These are phyloP conservation scores for Tinea pellionella DNA, from an alignment of 2,888 invertebrate genomes.

Conservation along the genomic window DNA sequence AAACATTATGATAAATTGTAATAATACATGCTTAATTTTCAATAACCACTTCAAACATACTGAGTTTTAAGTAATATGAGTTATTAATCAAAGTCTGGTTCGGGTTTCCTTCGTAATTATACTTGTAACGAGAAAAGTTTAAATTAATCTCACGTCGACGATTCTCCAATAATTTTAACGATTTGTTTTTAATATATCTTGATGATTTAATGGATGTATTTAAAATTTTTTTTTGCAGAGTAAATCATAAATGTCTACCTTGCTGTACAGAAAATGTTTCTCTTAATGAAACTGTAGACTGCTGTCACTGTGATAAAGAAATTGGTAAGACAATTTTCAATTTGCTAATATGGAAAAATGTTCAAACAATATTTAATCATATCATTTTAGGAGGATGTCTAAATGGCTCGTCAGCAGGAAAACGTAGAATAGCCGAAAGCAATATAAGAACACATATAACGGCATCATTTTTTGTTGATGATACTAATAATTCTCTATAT, in stretches of 20 bases:
- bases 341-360: background rate
- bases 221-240: conserved; percentile 31
- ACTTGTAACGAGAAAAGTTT: conserved; percentile 2
- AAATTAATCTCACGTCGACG: background rate
- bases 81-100: background rate
- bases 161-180: background rate
- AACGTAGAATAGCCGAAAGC: conserved; percentile 74
- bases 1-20: too few species aligned
- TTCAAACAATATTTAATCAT: background rate
- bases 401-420: conserved; percentile 79
- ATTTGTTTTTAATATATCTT: background rate
- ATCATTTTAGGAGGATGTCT: conserved; percentile 73
- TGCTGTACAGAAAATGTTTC: conserved; percentile 71
- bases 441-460: conserved; percentile 40
- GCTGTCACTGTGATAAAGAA: conserved; percentile 78
- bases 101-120: background rate
- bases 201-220: background rate
- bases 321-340: conserved; percentile 57
- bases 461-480: conserved; percentile 46
- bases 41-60: too few species aligned
- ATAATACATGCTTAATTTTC: too few species aligned
- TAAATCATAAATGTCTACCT: conserved; percentile 81
- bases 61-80: background rate
- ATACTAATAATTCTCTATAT: conserved; percentile 32
- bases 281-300: conserved; percentile 52